phyloP scores from a whole-genome alignment of 2,113 vertebrate species.

The Gambusia holbrooki region DNA sequence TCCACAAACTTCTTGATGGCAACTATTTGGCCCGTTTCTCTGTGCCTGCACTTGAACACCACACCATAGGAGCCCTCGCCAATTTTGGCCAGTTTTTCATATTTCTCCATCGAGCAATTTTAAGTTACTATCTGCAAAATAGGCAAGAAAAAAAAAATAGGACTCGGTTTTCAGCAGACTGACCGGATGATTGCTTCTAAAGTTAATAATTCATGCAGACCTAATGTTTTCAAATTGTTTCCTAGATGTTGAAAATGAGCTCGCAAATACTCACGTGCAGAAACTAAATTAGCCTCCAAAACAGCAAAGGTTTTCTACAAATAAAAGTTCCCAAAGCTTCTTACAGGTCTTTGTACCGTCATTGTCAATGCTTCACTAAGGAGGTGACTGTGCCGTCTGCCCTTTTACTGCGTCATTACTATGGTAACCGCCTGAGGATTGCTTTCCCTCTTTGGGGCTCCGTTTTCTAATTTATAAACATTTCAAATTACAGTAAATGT shows the following conservation, averaged over 20 bases:
- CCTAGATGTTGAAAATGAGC: neutral
- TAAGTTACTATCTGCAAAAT: constrained; percentile 32
- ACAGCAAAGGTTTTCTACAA: neutral
- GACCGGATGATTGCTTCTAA: neutral
- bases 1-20: constrained; percentile 91
- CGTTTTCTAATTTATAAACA: neutral
- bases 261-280: constrained; percentile 6
- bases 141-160: neutral
- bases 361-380: no score
- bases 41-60: constrained; percentile 89
- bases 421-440: constrained; percentile 15
- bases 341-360: neutral
- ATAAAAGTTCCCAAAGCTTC: constrained; percentile 7
- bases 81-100: constrained; percentile 88
- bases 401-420: constrained; percentile 32
- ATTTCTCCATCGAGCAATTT: constrained; percentile 83
- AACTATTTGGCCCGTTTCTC: constrained; percentile 85
- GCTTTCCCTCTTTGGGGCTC: neutral
- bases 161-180: neutral
- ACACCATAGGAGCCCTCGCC: constrained; percentile 90
- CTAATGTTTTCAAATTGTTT: no score
- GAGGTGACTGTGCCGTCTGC: constrained; percentile 4
- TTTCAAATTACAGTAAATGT: neutral
- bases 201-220: neutral
- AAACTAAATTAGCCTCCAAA: constrained; percentile 1